Evolutionary conservation across 2,113 vertebrate genomes (phyloP), one percentile per base, ranked within the genome.

Genomic region (Nycticebus coucang): DNA sequence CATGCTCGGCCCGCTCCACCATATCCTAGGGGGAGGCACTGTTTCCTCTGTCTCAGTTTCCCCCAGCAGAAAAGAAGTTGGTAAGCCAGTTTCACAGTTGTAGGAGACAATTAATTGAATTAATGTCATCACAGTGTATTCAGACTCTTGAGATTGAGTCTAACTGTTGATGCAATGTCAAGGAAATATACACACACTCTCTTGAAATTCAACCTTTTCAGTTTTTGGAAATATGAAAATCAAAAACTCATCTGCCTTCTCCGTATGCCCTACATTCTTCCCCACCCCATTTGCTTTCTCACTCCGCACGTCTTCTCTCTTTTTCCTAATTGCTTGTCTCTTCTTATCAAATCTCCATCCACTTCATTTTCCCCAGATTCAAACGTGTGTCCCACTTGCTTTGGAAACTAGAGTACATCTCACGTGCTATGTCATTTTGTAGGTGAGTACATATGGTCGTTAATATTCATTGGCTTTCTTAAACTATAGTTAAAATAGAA

Each of bases 401-500:
- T 93, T 80, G 72, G 71, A 95, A 97, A 84, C 55, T 33, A 77
- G 28, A 81, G 59, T 62, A 33, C 26, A 55, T 89, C 28, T 93
- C 80, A 66, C 18, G 22, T 87, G 91, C 55, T 10, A 75, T 94
- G 89, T 66, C 37, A 41, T 84, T 93, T 91, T 80, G 93, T 87
- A 96, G 94, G 93, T 96, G 89, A 92, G 55, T 94, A 79, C 93
- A 95, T 96, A 90, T 96, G 97, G 93, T 78, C 53, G 89, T 97
- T 95, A 95, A 96, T 97, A 98, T 97, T 96, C 94, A 97, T 89
- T 72, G 87, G 80, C 92, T 95, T 84, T 74, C 35, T 68, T 92
- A 69, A 85, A 95, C 85, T 92, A 74, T 66, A 95, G 80, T 77
- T 87, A 92, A 96, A 93, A 69, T 53, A 64, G n/a, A 5, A 10